Conservation (phyloP, 2,888 invertebrate species). For the Ischnura elegans region DNA sequence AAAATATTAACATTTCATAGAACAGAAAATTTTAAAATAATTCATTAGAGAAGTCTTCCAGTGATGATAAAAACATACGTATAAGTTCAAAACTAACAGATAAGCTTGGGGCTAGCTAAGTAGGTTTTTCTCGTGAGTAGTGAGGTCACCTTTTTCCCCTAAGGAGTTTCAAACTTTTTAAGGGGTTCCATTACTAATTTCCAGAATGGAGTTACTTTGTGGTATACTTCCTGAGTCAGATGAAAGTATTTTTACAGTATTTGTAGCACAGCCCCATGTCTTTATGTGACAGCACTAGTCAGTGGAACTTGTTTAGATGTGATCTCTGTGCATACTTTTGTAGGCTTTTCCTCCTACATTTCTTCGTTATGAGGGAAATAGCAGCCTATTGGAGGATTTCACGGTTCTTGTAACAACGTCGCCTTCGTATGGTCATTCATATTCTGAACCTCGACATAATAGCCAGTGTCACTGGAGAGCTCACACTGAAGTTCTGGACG, state of each 20-base stretch:
- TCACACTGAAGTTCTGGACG: not conserved
- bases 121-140: conserved; percentile 71
- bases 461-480: conserved; percentile 61
- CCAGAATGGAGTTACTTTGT: not conserved
- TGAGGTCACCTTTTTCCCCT: not conserved
- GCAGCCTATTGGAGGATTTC: conserved; percentile 69
- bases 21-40: too few species aligned
- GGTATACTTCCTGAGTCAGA: not conserved
- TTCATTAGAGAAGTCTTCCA: too few species aligned
- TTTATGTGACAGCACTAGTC: conserved; percentile 71
- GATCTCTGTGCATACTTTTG: conserved; percentile 71
- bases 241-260: conserved; percentile 69
- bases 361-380: conserved; percentile 69
- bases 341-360: conserved; percentile 66
- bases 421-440: conserved; percentile 67
- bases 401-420: conserved; percentile 68
- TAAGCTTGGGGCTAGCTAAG: too few species aligned
- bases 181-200: not conserved
- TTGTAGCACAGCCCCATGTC: conserved; percentile 71
- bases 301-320: conserved; percentile 71
- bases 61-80: too few species aligned
- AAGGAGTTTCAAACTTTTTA: not conserved
- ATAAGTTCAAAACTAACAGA: too few species aligned
- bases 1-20: too few species aligned
- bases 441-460: conserved; percentile 25